Evolutionary conservation across 2,888 invertebrate genomes (phyloP), one percentile per base, ranked within the genome.

Genomic region (Dermolepida albohirtum): DNA sequence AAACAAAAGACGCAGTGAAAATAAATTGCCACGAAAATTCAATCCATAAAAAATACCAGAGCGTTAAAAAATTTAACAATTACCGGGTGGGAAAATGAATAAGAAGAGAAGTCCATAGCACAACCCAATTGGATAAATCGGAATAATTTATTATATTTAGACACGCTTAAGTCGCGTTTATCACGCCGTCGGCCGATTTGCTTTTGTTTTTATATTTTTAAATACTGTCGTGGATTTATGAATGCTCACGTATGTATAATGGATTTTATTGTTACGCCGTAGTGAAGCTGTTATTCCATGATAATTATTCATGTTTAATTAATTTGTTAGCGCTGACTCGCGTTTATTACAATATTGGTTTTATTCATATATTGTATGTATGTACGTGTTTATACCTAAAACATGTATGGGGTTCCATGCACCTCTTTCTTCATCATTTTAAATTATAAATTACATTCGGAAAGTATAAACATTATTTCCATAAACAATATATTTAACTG

Each of bases 1-100:
- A 12, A 89, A 88, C 11, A 29, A 59, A 34, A 50, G 51, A 51
- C 7, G 14, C 22, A 12, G 29, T 12, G n/a, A 12, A 55, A 55
- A 55, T 12, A 39, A 14, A 40, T 12, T 40, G 27, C 34, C 2
- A 41, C 12, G 40, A 17, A 17, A 16, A 55, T 41, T 10, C 40
- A 16, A 16, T 17, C 14, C 4, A 6, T 41, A 14, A 39, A 17
- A 17, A 55, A 55, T 34, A 34, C 6, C 34, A 7, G 34, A 5
- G 22, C 1, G n/a, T 51, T 8, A 5, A 8, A 51, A 50, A 51
- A 51, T 16, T 22, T 27, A 51, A 51, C 22, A 29, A 22, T 51
- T 10, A 51, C 17, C 29, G 27, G 27, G 22, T 51, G 17, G 51
- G n/a, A n/a, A 22, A 29, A 16, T 8, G 22, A 27, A 22, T 51